A percentile compares a stretch with the other conserved stretches of the same genome.
phyloP scores from a whole-genome alignment of 2,113 vertebrate genomes.

The Nothobranchius kuhntae region DNA sequence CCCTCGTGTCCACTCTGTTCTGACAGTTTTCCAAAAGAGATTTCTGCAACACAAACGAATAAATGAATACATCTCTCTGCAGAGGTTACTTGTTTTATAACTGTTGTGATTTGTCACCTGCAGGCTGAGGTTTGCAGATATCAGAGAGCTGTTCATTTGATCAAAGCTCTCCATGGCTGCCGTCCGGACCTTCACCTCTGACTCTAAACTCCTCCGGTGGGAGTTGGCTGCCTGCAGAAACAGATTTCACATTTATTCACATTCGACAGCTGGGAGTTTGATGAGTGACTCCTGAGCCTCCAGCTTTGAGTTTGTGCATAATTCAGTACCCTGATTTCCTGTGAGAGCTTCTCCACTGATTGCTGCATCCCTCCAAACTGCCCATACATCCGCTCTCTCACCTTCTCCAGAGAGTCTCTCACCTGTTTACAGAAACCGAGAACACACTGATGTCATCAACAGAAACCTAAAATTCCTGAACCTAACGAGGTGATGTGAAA shows the following conservation, averaged over 20 bases:
- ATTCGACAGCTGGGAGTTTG: conserved; percentile 7
- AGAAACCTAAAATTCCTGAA: background rate
- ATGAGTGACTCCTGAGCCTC: conserved; percentile 4
- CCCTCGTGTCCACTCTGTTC: conserved; percentile 82
- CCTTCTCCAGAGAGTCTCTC: conserved; percentile 95
- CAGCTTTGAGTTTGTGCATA: background rate
- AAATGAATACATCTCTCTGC: background rate
- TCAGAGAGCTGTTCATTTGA: conserved; percentile 89
- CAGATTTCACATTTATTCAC: conserved; percentile 19
- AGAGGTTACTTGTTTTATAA: background rate
- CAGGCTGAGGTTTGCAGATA: conserved; percentile 86
- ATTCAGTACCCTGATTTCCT: conserved; percentile 86
- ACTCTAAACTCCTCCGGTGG: conserved; percentile 84
- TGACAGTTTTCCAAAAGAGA: conserved; percentile 90
- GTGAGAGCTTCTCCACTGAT: conserved; percentile 89
- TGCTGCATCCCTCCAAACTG: conserved; percentile 96
- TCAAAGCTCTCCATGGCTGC: conserved; percentile 91
- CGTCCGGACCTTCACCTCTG: conserved; percentile 85
- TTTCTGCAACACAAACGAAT: conserved; percentile 79
- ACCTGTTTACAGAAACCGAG: conserved; percentile 77
- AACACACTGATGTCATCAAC: conserved; percentile 7
- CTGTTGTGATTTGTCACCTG: conserved; percentile 79
- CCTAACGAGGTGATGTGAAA: background rate
- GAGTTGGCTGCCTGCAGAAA: conserved; percentile 83
- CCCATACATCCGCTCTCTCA: conserved; percentile 92